Evolutionary conservation across 2,888 invertebrate species (phyloP), one percentile per base, ranked within the genome.

Genomic region (Synergus gifuensis): DNA sequence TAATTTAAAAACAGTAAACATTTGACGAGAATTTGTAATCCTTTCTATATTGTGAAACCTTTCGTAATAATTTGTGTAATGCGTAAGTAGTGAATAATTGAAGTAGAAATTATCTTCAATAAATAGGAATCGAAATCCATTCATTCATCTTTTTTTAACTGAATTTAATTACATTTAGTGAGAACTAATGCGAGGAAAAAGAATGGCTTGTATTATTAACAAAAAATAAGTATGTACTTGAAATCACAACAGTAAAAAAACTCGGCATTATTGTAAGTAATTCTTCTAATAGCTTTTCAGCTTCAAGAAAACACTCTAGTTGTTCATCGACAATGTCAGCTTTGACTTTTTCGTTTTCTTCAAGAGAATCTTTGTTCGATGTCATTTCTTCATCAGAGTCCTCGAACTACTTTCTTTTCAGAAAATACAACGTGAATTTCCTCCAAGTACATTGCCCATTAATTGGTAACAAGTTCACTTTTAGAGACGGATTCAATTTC

Each of bases 391-490:
- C 40, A 64, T 5, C 40, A 64, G 16, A 67, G 67, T 49, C 69
- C 49, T 69, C 69, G 69, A 28, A 49, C 69, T 69, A 69, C 69
- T 69, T 69, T 69, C 49, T 22, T 69, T 69, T 69, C 36, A 69
- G 28, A 36, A 46, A 69, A 69, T 69, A 69, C 69, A 69, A 69
- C 49, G 49, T 69, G 69, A 49, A 36, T 69, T 28, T 69, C 49
- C 36, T 58, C 18, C 69, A 28, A 49, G 69, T 8, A 36, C 16
- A 49, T 49, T 69, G 16, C n/a, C 49, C 28, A 69, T 49, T 46
- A 69, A 69, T 69, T 28, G 16, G 49, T 69, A 69, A 49, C 69
- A 28, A 69, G 49, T 69, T 28, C n/a, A 69, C 69, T 69, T 69
- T 69, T n/a, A 16, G 12, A 46, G 28, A 8, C 16, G 9, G 11